These are phyloP conservation scores for Caradrina kadenii DNA, from an alignment of 2,888 invertebrate species.

Conservation along the genomic window DNA sequence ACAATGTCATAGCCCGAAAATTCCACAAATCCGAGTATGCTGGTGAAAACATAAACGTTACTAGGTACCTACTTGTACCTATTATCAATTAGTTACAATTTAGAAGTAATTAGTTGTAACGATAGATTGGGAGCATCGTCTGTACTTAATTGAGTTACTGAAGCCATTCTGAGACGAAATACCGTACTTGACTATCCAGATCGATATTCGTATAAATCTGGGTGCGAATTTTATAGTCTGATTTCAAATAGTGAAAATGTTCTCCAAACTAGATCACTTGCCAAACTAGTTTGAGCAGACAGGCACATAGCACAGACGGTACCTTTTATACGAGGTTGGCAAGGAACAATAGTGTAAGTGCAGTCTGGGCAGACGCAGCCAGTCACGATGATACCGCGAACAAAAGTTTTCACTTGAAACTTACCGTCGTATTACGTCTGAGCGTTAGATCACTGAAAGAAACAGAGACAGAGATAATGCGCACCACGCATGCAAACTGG, in stretches of 20 bases:
- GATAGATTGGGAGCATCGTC: constrained; percentile 28
- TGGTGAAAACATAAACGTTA: constrained; percentile 14
- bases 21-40: constrained; percentile 28
- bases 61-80: background rate
- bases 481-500: constrained; percentile 63
- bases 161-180: constrained; percentile 8
- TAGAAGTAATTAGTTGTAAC: constrained; percentile 15
- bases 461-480: constrained; percentile 53
- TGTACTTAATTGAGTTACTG: constrained; percentile 25
- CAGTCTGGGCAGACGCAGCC: constrained; percentile 45
- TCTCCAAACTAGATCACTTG: constrained; percentile 56
- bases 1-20: constrained; percentile 55
- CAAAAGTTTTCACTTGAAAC: constrained; percentile 62
- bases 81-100: constrained; percentile 4
- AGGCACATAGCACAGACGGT: constrained; percentile 41
- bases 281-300: constrained; percentile 50
- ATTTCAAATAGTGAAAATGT: constrained; percentile 39
- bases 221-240: constrained; percentile 23
- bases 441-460: constrained; percentile 56
- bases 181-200: constrained; percentile 16
- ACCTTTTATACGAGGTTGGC: constrained; percentile 34
- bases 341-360: constrained; percentile 46
- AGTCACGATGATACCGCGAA: constrained; percentile 54
- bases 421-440: constrained; percentile 48
- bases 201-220: constrained; percentile 17